Conservation (phyloP, 1,140 invertebrate genomes). For the Zaprionus lachaisei region DNA sequence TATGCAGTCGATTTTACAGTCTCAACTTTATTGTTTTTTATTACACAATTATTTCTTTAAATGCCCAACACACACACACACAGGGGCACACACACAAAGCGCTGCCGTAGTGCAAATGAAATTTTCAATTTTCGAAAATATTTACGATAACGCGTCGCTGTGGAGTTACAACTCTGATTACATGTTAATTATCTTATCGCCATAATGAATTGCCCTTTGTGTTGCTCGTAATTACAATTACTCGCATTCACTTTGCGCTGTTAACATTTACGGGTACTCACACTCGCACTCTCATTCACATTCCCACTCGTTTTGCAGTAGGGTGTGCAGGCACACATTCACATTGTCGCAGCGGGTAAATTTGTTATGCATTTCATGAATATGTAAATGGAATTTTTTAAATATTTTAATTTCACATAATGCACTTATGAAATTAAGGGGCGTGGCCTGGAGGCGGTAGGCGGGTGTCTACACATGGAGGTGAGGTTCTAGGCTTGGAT, state of each 20-base stretch:
- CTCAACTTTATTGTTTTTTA: slow-evolving; percentile 65
- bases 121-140: slow-evolving; percentile 59
- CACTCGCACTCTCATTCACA: neutral
- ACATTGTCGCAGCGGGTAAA: neutral
- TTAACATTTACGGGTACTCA: slow-evolving; percentile 22
- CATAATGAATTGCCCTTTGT: slow-evolving; percentile 71
- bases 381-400: slow-evolving; percentile 22
- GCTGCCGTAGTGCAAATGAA: slow-evolving; percentile 48
- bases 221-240: slow-evolving; percentile 22
- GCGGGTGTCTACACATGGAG: neutral
- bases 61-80: slow-evolving; percentile 14
- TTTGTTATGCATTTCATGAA: slow-evolving; percentile 29
- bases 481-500: neutral
- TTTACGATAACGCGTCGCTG: slow-evolving; percentile 30
- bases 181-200: slow-evolving; percentile 76
- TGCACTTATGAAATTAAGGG: slow-evolving; percentile 20
- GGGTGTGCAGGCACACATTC: neutral
- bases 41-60: slow-evolving; percentile 53
- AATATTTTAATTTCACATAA: slow-evolving; percentile 29
- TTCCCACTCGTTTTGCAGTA: neutral
- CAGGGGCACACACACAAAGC: neutral
- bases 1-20: slow-evolving; percentile 72
- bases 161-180: slow-evolving; percentile 72
- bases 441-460: neutral
- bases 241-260: slow-evolving; percentile 9